phyloP scores from a whole-genome alignment of 2,888 invertebrate genomes.

The Chrysolina oricalcia region DNA sequence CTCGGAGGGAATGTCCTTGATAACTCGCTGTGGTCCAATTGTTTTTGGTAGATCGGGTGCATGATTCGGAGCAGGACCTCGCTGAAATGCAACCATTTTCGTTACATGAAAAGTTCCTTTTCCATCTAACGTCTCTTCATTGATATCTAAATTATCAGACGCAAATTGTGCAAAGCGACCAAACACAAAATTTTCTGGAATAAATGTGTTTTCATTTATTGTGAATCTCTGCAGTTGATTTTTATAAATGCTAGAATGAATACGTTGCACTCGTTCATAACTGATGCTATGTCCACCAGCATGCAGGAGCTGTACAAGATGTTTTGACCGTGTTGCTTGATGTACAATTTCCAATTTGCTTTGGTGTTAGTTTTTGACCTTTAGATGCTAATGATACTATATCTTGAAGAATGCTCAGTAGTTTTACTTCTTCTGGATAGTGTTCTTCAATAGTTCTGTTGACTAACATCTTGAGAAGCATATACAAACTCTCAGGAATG shows the following conservation, averaged over 20 bases:
- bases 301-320: not conserved
- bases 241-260: not conserved
- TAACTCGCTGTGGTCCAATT: not conserved
- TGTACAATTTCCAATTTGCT: not conserved
- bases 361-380: not conserved
- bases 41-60: not conserved
- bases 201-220: not conserved
- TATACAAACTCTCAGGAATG: not conserved
- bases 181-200: conserved; percentile 11
- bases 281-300: not conserved
- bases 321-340: not conserved
- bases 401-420: not conserved
- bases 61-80: not conserved
- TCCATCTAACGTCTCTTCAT: not conserved
- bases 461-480: not conserved
- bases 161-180: not conserved
- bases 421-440: not conserved
- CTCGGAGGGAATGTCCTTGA: too few relatives aligned
- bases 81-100: not conserved
- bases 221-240: not conserved
- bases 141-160: not conserved
- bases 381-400: not conserved
- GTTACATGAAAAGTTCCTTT: too few relatives aligned
- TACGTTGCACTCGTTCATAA: not conserved
- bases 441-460: not conserved